phyloP scores from a whole-genome alignment of 2,888 invertebrate species.

The Geotrupes spiniger region DNA sequence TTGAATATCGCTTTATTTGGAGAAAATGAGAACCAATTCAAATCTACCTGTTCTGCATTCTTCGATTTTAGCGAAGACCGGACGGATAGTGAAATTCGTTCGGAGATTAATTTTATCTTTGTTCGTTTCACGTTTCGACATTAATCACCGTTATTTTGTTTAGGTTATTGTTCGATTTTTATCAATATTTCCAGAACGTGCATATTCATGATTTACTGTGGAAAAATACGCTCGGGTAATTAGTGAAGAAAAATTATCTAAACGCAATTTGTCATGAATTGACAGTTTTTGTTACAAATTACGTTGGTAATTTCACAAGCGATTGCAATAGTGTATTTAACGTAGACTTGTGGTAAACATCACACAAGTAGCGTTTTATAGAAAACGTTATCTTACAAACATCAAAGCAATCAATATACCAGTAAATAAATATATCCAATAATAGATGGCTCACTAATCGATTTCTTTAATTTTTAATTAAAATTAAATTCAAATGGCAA shows the following conservation, averaged over 20 bases:
- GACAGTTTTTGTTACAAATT: conserved; percentile 14
- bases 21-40: conserved; percentile 8
- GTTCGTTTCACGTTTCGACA: background rate
- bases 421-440: too few species aligned
- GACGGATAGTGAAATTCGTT: conserved; percentile 24
- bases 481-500: too few species aligned
- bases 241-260: conserved; percentile 7
- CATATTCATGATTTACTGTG: conserved; percentile 6
- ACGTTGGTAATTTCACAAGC: too few species aligned
- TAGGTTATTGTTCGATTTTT: background rate
- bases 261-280: conserved; percentile 20
- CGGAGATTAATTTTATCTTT: conserved; percentile 14
- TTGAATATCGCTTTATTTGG: conserved; percentile 7
- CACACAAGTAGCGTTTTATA: too few species aligned
- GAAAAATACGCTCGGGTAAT: background rate
- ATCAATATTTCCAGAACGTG: background rate
- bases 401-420: too few species aligned
- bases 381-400: too few species aligned
- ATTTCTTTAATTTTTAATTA: too few species aligned
- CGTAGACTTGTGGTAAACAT: too few species aligned
- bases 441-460: too few species aligned
- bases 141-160: background rate
- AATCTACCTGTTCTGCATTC: conserved; percentile 20
- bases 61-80: conserved; percentile 23
- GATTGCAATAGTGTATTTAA: too few species aligned